Conservation (phyloP, 2,888 invertebrate genomes). For the Leptinotarsa rubiginosa region DNA sequence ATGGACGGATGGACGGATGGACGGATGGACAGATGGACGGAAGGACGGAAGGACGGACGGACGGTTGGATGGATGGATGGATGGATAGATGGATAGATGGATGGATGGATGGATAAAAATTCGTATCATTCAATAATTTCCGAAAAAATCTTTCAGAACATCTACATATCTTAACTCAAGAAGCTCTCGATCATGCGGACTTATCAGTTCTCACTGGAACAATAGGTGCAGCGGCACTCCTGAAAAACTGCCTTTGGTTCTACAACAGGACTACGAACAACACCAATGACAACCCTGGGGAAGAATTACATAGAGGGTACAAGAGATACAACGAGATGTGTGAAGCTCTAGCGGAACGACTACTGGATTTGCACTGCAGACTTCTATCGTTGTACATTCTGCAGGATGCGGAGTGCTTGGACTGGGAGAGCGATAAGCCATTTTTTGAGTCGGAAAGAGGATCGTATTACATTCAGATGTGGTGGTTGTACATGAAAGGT, state of each 20-base stretch:
- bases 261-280: conserved; percentile 73
- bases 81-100: too few relatives aligned
- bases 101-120: too few relatives aligned
- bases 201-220: conserved; percentile 84
- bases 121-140: too few relatives aligned
- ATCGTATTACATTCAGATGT: conserved; percentile 86
- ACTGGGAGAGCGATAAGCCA: conserved; percentile 75
- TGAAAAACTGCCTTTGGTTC: conserved; percentile 83
- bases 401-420: conserved; percentile 83
- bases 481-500: conserved; percentile 91
- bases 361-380: conserved; percentile 84
- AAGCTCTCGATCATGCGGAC: conserved; percentile 87
- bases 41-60: too few relatives aligned
- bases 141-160: conserved; percentile 70
- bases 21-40: too few relatives aligned
- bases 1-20: too few relatives aligned
- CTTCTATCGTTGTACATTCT: conserved; percentile 82
- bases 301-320: conserved; percentile 69
- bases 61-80: too few relatives aligned
- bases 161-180: conserved; percentile 82
- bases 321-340: conserved; percentile 86
- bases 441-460: conserved; percentile 82
- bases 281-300: conserved; percentile 48
- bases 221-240: conserved; percentile 81
- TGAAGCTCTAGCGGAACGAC: conserved; percentile 84